Evolutionary conservation across 2,113 vertebrate species (phyloP).

Genomic region (Myiozetetes cayanensis): DNA sequence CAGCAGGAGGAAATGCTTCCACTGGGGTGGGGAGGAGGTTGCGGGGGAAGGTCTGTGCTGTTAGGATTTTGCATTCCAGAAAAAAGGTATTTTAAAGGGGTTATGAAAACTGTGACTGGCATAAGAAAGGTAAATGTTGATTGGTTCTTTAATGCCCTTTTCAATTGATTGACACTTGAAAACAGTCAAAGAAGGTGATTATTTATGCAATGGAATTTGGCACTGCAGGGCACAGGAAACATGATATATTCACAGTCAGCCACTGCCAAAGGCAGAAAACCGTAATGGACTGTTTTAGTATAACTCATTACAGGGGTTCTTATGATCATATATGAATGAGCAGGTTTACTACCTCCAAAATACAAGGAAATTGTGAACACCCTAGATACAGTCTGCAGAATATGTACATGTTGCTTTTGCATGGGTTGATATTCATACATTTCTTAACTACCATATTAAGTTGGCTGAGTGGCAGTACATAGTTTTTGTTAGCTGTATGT

Average conservation of each 20-base stretch:
- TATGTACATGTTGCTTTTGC: accelerated
- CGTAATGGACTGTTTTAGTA: background rate
- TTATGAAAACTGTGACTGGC: background rate
- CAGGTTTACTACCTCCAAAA: background rate
- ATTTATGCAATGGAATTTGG: background rate
- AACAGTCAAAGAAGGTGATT: background rate
- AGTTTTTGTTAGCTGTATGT: background rate
- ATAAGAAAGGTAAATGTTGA: background rate
- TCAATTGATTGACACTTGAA: background rate
- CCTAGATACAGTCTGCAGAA: background rate
- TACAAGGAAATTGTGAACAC: background rate
- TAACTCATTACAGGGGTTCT: background rate
- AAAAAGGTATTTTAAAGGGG: background rate
- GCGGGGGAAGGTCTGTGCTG: background rate
- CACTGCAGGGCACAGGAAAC: background rate
- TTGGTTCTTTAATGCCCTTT: background rate
- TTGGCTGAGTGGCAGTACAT: background rate
- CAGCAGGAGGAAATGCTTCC: background rate
- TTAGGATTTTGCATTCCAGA: background rate
- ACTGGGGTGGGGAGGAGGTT: too few species aligned
- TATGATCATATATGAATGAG: background rate
- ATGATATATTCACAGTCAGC: background rate
- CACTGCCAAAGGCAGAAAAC: background rate
- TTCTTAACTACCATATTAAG: background rate
- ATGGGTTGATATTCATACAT: background rate